Evolutionary conservation across 2,888 invertebrate species (phyloP).

Genomic region (Galerucella calmariensis): DNA sequence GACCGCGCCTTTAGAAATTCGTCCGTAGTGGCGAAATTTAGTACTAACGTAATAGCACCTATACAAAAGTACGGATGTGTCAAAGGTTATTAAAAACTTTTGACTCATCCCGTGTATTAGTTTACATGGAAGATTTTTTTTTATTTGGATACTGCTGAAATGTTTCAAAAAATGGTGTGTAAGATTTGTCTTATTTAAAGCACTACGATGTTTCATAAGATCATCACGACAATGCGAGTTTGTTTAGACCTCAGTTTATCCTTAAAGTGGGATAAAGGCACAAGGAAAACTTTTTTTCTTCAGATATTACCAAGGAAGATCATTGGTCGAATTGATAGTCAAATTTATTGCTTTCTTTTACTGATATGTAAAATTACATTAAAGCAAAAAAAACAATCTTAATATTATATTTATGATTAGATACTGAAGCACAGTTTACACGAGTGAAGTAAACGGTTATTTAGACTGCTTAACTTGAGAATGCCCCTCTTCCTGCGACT

Average conservation of each 20-base stretch:
- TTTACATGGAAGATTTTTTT: constrained; percentile 10
- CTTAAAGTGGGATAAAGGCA: constrained; percentile 21
- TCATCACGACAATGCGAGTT: constrained; percentile 14
- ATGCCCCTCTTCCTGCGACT: no score
- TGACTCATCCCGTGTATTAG: constrained; percentile 4
- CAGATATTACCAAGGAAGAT: not conserved
- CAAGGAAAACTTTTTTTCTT: constrained; percentile 19
- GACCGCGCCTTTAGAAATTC: constrained; percentile 16
- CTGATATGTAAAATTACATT: not conserved
- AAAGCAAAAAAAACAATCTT: no score
- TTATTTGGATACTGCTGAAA: constrained; percentile 23
- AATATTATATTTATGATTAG: no score
- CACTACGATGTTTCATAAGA: constrained; percentile 28
- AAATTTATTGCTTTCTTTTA: not conserved
- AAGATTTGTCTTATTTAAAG: constrained; percentile 22
- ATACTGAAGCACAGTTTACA: no score
- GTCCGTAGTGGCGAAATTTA: constrained; percentile 18
- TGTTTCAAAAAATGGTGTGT: constrained; percentile 32
- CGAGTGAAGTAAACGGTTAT: no score
- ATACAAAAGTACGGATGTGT: not conserved
- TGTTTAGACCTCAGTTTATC: constrained; percentile 27
- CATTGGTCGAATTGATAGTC: not conserved
- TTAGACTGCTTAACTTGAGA: no score
- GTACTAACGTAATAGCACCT: not conserved
- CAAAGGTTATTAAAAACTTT: not conserved